Percentiles rank a stretch among this genome's conserved stretches.
Conservation (phyloP, 2,113 vertebrate genomes). For the Odocoileus virginianus region DNA sequence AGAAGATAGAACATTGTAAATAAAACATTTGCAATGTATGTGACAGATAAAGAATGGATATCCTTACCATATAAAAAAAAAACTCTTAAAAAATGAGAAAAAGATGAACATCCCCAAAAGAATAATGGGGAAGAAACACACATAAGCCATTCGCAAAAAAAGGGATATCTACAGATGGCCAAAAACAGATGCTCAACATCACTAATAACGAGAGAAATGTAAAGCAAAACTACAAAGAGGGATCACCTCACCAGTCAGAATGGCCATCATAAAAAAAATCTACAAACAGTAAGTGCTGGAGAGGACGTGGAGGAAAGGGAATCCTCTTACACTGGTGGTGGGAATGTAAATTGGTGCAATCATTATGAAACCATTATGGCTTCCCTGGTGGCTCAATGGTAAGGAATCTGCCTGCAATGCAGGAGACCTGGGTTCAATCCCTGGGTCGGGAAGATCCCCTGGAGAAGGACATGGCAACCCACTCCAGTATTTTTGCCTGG, state of each 20-base stretch:
- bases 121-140: background rate
- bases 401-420: background rate
- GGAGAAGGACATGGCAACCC: background rate
- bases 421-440: background rate
- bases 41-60: background rate
- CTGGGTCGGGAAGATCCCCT: background rate
- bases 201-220: background rate
- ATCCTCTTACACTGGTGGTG: background rate
- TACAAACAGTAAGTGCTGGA: background rate
- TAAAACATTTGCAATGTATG: background rate
- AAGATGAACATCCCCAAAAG: background rate
- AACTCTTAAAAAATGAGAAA: background rate
- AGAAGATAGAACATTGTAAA: background rate
- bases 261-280: fast-evolving
- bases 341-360: background rate
- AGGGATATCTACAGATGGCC: background rate
- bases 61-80: background rate
- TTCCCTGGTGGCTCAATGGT: background rate
- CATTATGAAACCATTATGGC: background rate
- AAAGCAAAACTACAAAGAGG: background rate
- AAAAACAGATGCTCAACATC: background rate
- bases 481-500: background rate
- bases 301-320: background rate
- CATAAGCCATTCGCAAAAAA: background rate
- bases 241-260: background rate